Conservation (phyloP, 2,797 vertebrate species). For the Poliocrania exsul region DNA sequence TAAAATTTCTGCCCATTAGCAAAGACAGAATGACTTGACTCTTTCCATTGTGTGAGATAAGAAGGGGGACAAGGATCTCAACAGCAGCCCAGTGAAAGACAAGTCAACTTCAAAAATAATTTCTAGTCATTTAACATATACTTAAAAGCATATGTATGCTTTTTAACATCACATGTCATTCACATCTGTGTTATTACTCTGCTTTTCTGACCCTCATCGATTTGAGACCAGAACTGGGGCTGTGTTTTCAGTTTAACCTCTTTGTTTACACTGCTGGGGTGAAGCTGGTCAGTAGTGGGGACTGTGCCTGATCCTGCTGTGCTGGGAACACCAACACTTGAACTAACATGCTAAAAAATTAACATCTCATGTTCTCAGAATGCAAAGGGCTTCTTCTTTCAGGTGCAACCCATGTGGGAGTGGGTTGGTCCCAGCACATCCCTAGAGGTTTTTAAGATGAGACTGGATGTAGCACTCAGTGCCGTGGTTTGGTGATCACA, state of each 20-base stretch:
- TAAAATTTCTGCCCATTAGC: not conserved
- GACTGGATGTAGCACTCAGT: not conserved
- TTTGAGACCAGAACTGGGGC: not conserved
- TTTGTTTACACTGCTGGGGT: not conserved
- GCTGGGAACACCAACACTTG: not conserved
- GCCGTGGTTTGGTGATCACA: not conserved
- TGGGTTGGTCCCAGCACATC: too few relatives aligned
- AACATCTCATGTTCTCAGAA: not conserved
- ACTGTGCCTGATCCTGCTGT: not conserved
- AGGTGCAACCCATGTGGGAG: too few relatives aligned
- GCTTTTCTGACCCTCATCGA: not conserved
- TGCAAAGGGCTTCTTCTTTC: rapidly evolving
- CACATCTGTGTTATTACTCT: not conserved
- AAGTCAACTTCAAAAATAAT: not conserved
- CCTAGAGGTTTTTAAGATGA: too few relatives aligned
- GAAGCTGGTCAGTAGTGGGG: not conserved
- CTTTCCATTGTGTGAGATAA: not conserved
- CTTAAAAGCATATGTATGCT: rapidly evolving
- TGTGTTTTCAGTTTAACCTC: not conserved
- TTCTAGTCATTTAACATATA: not conserved
- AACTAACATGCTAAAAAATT: rapidly evolving
- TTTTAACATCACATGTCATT: not conserved
- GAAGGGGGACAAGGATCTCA: not conserved
- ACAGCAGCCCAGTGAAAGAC: not conserved
- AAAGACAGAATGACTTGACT: not conserved